A percentile compares a stretch with the other conserved stretches of the same genome.
Evolutionary conservation across 2,888 invertebrate genomes (phyloP).

Genomic region (Cerastis leucographa): DNA sequence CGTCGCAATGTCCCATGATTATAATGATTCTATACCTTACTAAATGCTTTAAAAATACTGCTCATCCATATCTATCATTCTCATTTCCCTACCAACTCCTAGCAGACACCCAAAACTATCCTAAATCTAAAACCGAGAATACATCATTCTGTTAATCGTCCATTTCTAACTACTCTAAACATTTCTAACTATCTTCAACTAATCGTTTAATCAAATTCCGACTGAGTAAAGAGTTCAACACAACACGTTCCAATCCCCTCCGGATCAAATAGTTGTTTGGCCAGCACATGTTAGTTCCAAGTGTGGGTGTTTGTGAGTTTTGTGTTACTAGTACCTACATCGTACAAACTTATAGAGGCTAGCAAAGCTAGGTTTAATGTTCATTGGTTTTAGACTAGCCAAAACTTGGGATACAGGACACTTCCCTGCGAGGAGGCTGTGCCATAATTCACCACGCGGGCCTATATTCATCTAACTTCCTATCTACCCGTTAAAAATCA

Average conservation of each 20-base stretch:
- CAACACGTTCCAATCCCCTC: conserved; percentile 28
- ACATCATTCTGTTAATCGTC: background rate
- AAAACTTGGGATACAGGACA: background rate
- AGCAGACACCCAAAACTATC: background rate
- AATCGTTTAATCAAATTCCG: background rate
- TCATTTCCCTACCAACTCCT: background rate
- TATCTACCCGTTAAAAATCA: background rate
- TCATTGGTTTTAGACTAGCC: background rate
- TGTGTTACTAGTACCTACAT: conserved; percentile 5
- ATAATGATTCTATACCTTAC: too few relatives aligned
- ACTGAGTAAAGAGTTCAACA: background rate
- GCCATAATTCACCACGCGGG: background rate
- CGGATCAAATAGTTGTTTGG: conserved; percentile 34
- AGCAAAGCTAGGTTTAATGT: background rate
- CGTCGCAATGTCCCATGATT: too few relatives aligned
- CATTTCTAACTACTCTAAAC: background rate
- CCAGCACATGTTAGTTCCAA: conserved; percentile 21
- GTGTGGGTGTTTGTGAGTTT: conserved; percentile 29
- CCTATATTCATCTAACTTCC: background rate
- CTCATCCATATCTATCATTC: background rate
- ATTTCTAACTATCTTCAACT: background rate
- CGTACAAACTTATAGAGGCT: background rate
- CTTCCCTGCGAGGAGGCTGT: background rate
- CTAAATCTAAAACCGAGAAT: background rate
- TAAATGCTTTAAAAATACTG: background rate